Percentiles rank a stretch among this genome's conserved stretches.
Evolutionary conservation across 2,113 vertebrate species (phyloP).

Genomic region (Rhea pennata): DNA sequence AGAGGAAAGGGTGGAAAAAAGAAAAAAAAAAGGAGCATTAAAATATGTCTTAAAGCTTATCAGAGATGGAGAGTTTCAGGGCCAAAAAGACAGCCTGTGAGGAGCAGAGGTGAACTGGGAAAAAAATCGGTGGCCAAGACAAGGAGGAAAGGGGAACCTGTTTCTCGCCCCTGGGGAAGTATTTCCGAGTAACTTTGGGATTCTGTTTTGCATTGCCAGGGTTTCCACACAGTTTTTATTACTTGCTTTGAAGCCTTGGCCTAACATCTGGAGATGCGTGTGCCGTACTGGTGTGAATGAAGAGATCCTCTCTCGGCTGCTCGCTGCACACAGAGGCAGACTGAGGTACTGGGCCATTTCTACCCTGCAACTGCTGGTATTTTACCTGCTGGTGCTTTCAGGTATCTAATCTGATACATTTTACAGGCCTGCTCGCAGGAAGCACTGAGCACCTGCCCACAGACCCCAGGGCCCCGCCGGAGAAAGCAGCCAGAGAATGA

Average conservation of each 20-base stretch:
- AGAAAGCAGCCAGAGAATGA: not conserved
- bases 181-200: rapidly evolving
- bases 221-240: not conserved
- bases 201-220: not conserved
- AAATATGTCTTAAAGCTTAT: not conserved
- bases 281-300: rapidly evolving
- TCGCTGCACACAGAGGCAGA: not conserved
- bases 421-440: not conserved
- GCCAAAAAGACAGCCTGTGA: not conserved
- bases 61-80: not conserved
- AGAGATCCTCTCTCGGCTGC: not conserved
- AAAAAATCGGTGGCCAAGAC: not conserved
- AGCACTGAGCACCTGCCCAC: not conserved
- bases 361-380: not conserved
- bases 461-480: no score
- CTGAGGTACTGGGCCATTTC: no score
- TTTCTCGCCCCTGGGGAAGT: not conserved
- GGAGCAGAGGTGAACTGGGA: not conserved
- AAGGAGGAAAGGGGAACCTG: not conserved
- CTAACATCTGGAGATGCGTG: not conserved
- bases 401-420: not conserved
- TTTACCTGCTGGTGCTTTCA: rapidly evolving
- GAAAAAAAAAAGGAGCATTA: not conserved
- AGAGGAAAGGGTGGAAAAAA: not conserved
- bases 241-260: constrained; percentile 13